Evolutionary conservation across 2,888 invertebrate genomes (phyloP).

Genomic region (Cataglyphis rosenhaueri): DNA sequence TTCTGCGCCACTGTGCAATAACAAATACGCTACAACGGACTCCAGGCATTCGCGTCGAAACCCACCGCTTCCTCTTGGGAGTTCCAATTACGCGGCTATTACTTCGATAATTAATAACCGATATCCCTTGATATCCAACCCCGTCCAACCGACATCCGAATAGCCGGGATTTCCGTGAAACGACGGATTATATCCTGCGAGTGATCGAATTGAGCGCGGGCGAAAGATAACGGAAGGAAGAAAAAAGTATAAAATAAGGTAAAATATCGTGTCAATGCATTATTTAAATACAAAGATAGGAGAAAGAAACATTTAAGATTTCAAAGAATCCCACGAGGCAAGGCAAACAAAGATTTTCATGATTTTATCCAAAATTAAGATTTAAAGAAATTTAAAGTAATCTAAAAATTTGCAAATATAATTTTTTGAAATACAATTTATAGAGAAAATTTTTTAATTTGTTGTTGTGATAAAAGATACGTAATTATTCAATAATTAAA

Average conservation of each 20-base stretch:
- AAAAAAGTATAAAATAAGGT: neutral
- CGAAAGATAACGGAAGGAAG: neutral
- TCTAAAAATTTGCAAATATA: neutral
- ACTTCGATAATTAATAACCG: constrained; percentile 80
- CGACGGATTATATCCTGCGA: constrained; percentile 63
- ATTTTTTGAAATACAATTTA: neutral
- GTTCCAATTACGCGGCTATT: constrained; percentile 78
- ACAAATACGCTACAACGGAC: constrained; percentile 53
- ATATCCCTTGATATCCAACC: constrained; percentile 72
- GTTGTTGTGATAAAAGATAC: neutral
- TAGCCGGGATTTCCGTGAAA: constrained; percentile 71
- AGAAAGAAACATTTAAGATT: neutral
- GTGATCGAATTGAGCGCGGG: constrained; percentile 13
- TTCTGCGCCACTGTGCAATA: constrained; percentile 23
- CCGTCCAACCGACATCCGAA: constrained; percentile 62
- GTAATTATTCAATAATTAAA: neutral
- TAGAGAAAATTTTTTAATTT: neutral
- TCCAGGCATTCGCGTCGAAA: constrained; percentile 47
- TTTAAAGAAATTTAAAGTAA: neutral
- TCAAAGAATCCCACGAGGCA: neutral
- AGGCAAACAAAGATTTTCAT: neutral
- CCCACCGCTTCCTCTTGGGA: constrained; percentile 57
- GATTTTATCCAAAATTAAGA: neutral
- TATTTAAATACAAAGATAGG: neutral
- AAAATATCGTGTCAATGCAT: neutral